Evolutionary conservation across 2,888 invertebrate species (phyloP), one percentile per base, ranked within the genome.

Genomic region (Petrolisthes manimaculis): DNA sequence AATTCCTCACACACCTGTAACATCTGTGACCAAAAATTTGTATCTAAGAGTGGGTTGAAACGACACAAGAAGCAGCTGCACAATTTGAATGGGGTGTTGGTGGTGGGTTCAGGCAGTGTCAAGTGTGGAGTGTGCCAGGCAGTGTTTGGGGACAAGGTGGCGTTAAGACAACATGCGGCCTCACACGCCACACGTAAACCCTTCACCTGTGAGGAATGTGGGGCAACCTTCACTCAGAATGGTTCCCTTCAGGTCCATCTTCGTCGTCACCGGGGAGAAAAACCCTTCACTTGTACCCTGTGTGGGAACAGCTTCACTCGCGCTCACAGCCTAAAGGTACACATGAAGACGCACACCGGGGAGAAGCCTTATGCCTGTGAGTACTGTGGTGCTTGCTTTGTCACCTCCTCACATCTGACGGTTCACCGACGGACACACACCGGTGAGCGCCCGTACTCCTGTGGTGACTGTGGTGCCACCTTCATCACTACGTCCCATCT

Each of bases 281-380:
- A 90, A 77, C 90, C 90, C 24, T 90, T 90, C 82, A 88, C 87
- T 9, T 90, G 90, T 61, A 75, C 85, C 75, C 67, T 89, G 5
- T 90, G 90, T 82, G 90, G 90, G 74, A 90, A 90, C 71, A 89
- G 85, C 78, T 90, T 89, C 56, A 90, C 90, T 9, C 77, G 90
- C 53, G 90, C 90, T 55, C 89, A 89, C 78, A 90, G 90, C 82
- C 82, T 90, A 4, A 90, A 90, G 71, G 90, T 90, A 0, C 90
- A 90, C 56, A 90, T 90, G 90, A 90, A 90, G 86, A 90, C 90
- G n/a, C 90, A 90, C 82, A 90, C 90, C 2, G 90, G 90, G 75
- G 90, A 90, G 83, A 90, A 90, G 69, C 90, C 90, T 61, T 89
- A 89, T 82, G 84, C 88, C 14, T 90, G 90, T 84, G 90, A 90